Conservation (phyloP, 2,797 vertebrate genomes). For the Propithecus deckenii region DNA sequence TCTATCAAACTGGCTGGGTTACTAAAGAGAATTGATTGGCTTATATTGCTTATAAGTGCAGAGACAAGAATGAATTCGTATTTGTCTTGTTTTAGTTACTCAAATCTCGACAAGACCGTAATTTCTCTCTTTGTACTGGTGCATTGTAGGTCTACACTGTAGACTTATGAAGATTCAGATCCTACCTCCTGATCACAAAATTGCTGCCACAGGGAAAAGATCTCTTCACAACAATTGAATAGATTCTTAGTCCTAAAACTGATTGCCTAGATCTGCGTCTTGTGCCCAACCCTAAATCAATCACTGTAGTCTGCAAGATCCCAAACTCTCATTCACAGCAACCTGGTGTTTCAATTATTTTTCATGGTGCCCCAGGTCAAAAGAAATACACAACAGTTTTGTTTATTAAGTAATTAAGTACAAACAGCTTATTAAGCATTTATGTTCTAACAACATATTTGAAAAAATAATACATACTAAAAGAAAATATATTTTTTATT, state of each 20-base stretch:
- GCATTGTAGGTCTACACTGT: not conserved
- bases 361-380: not conserved
- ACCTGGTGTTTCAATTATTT: not conserved
- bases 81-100: not conserved
- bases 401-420: not conserved
- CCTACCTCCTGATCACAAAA: not conserved
- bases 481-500: not conserved
- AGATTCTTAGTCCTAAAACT: not conserved
- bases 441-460: not conserved
- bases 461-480: not conserved
- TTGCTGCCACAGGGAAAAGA: not conserved
- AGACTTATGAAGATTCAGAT: not conserved
- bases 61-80: not conserved
- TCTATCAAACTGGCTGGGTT: not conserved
- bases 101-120: not conserved
- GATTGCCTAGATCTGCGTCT: not conserved
- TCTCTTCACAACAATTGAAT: not conserved
- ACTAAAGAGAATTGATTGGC: not conserved
- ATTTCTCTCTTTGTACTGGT: not conserved
- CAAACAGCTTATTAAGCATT: not conserved
- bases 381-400: not conserved
- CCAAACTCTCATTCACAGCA: not conserved
- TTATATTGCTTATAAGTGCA: not conserved
- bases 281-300: not conserved
- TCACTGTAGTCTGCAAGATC: not conserved